A percentile compares a stretch with the other conserved stretches of the same genome.
Conservation (phyloP, 2,888 invertebrate species). For the Meganola albula region DNA sequence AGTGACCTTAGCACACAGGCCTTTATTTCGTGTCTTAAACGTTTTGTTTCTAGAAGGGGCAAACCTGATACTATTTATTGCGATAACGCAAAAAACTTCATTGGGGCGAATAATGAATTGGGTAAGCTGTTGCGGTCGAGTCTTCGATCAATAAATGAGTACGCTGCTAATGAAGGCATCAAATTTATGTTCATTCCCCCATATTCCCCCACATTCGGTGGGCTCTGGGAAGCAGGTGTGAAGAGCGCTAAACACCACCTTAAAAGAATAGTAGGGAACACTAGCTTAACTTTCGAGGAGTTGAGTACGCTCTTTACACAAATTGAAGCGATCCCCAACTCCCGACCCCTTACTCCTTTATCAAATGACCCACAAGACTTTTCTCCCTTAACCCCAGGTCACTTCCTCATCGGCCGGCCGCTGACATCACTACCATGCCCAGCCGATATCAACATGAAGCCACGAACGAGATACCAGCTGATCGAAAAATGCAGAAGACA, state of each 20-base stretch:
- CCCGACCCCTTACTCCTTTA: slow-evolving; percentile 23
- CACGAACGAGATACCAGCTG: slow-evolving; percentile 8
- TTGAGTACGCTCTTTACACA: slow-evolving; percentile 9
- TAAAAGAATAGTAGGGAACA: slow-evolving; percentile 4
- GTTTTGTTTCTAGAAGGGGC: slow-evolving; percentile 9
- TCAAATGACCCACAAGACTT: slow-evolving; percentile 20
- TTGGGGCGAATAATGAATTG: slow-evolving; percentile 5
- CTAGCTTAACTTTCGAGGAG: slow-evolving; percentile 7
- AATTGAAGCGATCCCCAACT: slow-evolving; percentile 21
- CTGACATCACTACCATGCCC: background rate
- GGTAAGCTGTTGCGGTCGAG: background rate
- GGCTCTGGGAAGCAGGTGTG: slow-evolving; percentile 5
- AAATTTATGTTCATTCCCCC: slow-evolving; percentile 5
- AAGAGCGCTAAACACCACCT: background rate
- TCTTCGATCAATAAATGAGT: background rate
- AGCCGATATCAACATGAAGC: background rate
- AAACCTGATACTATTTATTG: slow-evolving; percentile 7
- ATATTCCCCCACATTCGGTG: slow-evolving; percentile 8
- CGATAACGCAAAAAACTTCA: slow-evolving; percentile 9
- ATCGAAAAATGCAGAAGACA: slow-evolving; percentile 12
- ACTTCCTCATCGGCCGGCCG: slow-evolving; percentile 24
- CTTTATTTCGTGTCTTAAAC: slow-evolving; percentile 5
- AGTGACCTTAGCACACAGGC: slow-evolving; percentile 6
- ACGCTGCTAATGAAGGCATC: slow-evolving; percentile 6
- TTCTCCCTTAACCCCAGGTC: slow-evolving; percentile 19